Evolutionary conservation across 2,888 invertebrate genomes (phyloP).

Genomic region (Cryptophagus acutangulus): DNA sequence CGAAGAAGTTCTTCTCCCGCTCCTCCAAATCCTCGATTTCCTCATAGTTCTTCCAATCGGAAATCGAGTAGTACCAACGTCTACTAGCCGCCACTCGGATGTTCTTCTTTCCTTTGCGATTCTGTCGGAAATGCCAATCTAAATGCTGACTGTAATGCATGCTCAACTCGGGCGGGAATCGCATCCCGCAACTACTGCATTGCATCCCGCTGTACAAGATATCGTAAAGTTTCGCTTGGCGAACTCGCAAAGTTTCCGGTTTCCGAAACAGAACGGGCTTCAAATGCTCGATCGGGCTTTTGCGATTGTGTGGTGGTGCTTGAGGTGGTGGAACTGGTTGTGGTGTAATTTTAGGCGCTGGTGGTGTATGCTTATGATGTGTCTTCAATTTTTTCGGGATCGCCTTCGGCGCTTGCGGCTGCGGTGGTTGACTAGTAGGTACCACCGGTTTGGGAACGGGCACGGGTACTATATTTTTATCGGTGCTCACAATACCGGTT

Average conservation of each 20-base stretch:
- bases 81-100: conserved; percentile 77
- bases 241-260: conserved; percentile 68
- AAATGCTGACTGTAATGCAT: conserved; percentile 91
- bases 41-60: conserved; percentile 92
- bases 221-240: conserved; percentile 66
- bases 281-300: conserved; percentile 44
- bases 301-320: too few species aligned
- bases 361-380: conserved; percentile 2
- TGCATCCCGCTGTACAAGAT: conserved; percentile 85
- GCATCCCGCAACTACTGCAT: conserved; percentile 92
- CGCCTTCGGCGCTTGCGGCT: conserved; percentile 7
- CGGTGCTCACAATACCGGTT: conserved; percentile 68
- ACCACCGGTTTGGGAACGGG: conserved; percentile 15
- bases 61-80: conserved; percentile 84
- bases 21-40: conserved; percentile 90
- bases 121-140: conserved; percentile 98
- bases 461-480: background rate
- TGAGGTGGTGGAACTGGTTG: too few species aligned
- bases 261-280: conserved; percentile 63
- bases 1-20: conserved; percentile 85
- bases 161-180: conserved; percentile 86
- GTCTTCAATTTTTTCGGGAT: conserved; percentile 5
- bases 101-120: conserved; percentile 81
- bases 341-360: conserved; percentile 13
- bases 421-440: conserved; percentile 11